Percentiles rank a stretch among this genome's conserved stretches.
Conservation (phyloP, 2,888 invertebrate genomes). For the Odontocolon sp. region DNA sequence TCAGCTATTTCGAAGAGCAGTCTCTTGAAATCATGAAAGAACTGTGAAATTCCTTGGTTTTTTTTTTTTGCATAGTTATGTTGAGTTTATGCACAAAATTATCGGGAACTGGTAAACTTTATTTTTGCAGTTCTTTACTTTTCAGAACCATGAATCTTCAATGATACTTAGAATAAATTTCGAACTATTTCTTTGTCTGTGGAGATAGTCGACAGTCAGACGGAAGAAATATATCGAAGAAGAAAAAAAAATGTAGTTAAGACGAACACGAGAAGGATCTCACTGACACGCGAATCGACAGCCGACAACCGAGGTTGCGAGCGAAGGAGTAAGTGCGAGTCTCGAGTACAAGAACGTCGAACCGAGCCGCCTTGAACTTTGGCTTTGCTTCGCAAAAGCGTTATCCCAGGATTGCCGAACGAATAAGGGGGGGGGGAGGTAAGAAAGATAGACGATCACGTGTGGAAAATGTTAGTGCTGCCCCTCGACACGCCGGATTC, state of each 20-base stretch:
- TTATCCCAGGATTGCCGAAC: slow-evolving; percentile 49
- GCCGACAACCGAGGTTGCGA: slow-evolving; percentile 58
- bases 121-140: too few species aligned
- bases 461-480: slow-evolving; percentile 60
- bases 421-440: slow-evolving; percentile 39
- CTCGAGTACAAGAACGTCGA: slow-evolving; percentile 58
- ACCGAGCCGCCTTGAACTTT: slow-evolving; percentile 75
- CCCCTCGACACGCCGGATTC: slow-evolving; percentile 38
- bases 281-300: slow-evolving; percentile 71
- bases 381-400: slow-evolving; percentile 63
- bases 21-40: too few species aligned
- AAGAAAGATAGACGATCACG: slow-evolving; percentile 66
- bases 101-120: too few species aligned
- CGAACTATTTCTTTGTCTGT: background rate
- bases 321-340: slow-evolving; percentile 60
- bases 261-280: slow-evolving; percentile 46
- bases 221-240: background rate
- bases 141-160: background rate
- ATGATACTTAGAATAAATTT: background rate
- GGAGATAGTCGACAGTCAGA: background rate
- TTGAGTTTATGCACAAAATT: too few species aligned
- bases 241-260: background rate
- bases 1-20: too few species aligned
- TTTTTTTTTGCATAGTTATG: too few species aligned
- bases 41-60: too few species aligned